A percentile compares a stretch with the other conserved stretches of the same genome.
These are phyloP conservation scores for Clostera curtula DNA, from an alignment of 2,888 invertebrate genomes.

Conservation along the genomic window DNA sequence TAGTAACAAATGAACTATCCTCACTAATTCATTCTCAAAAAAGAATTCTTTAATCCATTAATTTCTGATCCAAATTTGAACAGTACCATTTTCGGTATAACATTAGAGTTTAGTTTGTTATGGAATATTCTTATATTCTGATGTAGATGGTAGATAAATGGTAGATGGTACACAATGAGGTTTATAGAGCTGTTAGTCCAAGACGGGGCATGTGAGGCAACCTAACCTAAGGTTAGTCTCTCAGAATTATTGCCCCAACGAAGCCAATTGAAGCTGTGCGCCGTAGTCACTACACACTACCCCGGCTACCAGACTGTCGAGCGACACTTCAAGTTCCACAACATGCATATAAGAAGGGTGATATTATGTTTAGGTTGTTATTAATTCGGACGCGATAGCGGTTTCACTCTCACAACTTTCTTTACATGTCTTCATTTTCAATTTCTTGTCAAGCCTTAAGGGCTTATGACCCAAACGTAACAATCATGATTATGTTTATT, in stretches of 20 bases:
- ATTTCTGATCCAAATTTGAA: background rate
- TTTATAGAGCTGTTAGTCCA: no score
- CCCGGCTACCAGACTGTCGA: constrained; percentile 50
- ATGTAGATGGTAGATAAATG: no score
- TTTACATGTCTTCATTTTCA: background rate
- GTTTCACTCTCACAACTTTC: no score
- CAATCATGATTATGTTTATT: no score
- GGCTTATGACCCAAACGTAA: no score
- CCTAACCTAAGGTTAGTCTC: constrained; percentile 35
- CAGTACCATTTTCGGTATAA: constrained; percentile 18
- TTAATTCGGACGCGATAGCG: no score
- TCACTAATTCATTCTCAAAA: no score
- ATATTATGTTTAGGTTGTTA: constrained; percentile 7
- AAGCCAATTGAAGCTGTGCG: constrained; percentile 70
- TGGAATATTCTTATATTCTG: no score
- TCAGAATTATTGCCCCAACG: constrained; percentile 47
- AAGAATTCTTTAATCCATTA: no score
- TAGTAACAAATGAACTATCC: no score
- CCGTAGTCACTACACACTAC: constrained; percentile 69
- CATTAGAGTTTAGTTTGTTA: constrained; percentile 10
- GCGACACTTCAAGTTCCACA: constrained; percentile 64
- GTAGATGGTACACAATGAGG: no score
- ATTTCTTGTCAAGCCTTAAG: background rate
- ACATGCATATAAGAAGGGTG: constrained; percentile 16
- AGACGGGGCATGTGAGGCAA: no score